A percentile compares a stretch with the other conserved stretches of the same genome.
Evolutionary conservation across 2,888 invertebrate species (phyloP).

Genomic region (Microctonus hyperodae): DNA sequence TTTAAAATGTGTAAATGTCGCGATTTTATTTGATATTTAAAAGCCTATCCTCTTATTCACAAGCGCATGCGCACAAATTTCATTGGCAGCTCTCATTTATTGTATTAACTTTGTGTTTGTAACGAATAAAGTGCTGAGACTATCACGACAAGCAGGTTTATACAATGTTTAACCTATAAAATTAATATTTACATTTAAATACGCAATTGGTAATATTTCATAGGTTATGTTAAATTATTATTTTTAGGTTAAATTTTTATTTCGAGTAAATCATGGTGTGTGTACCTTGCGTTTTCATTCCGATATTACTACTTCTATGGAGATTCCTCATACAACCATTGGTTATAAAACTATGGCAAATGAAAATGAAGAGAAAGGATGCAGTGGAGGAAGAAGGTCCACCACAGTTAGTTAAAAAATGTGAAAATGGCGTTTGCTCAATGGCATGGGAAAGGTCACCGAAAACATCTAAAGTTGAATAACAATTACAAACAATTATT

Average conservation of each 20-base stretch:
- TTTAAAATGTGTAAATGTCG: background rate
- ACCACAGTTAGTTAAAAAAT: slow-evolving; percentile 54
- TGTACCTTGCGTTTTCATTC: slow-evolving; percentile 86
- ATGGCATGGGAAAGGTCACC: slow-evolving; percentile 49
- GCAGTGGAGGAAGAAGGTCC: slow-evolving; percentile 46
- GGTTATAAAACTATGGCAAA: slow-evolving; percentile 82
- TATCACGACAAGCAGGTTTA: background rate
- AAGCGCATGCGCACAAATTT: background rate
- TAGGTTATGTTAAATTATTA: background rate
- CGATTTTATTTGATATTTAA: background rate
- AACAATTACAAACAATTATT: slow-evolving; percentile 35
- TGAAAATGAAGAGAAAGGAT: slow-evolving; percentile 70
- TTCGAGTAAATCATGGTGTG: slow-evolving; percentile 71
- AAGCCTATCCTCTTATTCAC: background rate
- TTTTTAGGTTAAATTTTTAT: background rate
- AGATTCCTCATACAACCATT: slow-evolving; percentile 86
- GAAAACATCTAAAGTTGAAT: slow-evolving; percentile 43
- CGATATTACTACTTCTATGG: slow-evolving; percentile 82
- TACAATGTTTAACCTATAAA: background rate
- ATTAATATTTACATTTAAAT: background rate
- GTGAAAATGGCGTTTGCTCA: slow-evolving; percentile 57
- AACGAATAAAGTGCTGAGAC: background rate
- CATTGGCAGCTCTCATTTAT: too few relatives aligned
- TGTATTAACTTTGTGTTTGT: too few relatives aligned
- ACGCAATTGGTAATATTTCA: too few relatives aligned